Evolutionary conservation across 2,888 invertebrate genomes (phyloP), one percentile per base, ranked within the genome.

Genomic region (Sarcophaga variegata): DNA sequence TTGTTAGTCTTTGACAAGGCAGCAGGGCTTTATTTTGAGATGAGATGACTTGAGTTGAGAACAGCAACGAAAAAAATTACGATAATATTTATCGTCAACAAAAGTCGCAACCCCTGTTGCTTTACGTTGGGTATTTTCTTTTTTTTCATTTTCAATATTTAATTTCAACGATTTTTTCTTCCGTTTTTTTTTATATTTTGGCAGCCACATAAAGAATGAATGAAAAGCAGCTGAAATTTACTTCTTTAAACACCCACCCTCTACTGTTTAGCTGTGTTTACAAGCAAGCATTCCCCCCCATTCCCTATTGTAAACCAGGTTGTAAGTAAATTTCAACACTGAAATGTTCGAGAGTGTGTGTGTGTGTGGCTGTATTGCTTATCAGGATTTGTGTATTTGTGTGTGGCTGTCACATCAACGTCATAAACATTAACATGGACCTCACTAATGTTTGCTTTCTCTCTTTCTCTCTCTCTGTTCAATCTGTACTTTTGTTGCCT

Each of bases 91-190:
- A 72, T 72, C 64, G 71, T 76, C 67, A 81, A 63, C 81, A 81
- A 75, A 87, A 87, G 84, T 81, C 81, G 78, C 87, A 87, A 87
- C 87, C 87, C 86, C 84, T 87, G 84, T 86, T 74, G 37, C 37
- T 8, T 37, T 27, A 0, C 6, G 27, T 27, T 4, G 0, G 0
- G 3, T 27, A 3, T 27, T 27, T 6, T 6, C 4, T 27, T 27
- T 27, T 1, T 27, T 37, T 37, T 37, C 37, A 37, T 37, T 37
- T 37, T 37, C 37, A 37, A 37, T 37, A 37, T 37, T 37, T 37
- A 37, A 37, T 37, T 37, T 37, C 37, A 37, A 37, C 37, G 37
- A 37, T 47, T 69, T 11, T 11, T 17, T 69, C 60, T 81, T 74
- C n/a, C 67, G 5, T 2, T 6, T 20, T 74, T 27, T 60, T 45